Evolutionary conservation across 30 jellyfish, hydroid and myxozoan genomes (phyloP), one percentile per base, ranked within the genome.

Genomic region (Clytia hemisphaerica): DNA sequence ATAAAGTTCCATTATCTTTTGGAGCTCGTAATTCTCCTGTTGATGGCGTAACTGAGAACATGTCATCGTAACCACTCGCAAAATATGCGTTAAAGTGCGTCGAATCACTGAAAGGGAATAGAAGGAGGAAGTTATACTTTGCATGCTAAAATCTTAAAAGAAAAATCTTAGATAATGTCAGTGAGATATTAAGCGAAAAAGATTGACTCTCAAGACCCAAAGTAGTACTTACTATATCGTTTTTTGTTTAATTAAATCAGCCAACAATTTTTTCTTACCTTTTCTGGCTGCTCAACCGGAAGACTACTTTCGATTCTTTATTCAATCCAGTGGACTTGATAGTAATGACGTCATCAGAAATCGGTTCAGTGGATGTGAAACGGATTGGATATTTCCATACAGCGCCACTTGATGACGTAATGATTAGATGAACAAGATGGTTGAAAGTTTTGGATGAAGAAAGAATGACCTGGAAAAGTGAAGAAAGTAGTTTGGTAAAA

Each of bases 371-470:
- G 6, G 97, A 83, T 42, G 54, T 19, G 55, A 87, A 87, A 18
- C 66, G 64, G 12, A 87, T 45, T n/a, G 97, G 97, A 54, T 28
- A 87, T 37, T 83, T 77, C 97, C 97, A 87, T 2, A 80, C 76
- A 9, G 94, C 97, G 10, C 97, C 94, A 10, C 60, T 34, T 15
- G 87, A 54, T 18, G 97, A 71, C 6, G 92, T 73, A 21, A 87
- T n/a, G n/a, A 45, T 35, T 80, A 87, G 40, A 19, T 71, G 84
- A 4, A 79, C 96, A 29, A 78, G 66, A 59, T 85, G 92, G 40
- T 94, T 85, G 85, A 16, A 71, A 34, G 97, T 35, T 53, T 68
- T 88, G 61, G 48, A 51, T 5, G 97, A 94, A 22, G 88, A 53
- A 61, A 88, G 75, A 22, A 88, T 84, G 67, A 88, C 58, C 16